Base-by-base conservation (phyloP, 2,888 invertebrate genomes). In the Cabera pusaria region DNA sequence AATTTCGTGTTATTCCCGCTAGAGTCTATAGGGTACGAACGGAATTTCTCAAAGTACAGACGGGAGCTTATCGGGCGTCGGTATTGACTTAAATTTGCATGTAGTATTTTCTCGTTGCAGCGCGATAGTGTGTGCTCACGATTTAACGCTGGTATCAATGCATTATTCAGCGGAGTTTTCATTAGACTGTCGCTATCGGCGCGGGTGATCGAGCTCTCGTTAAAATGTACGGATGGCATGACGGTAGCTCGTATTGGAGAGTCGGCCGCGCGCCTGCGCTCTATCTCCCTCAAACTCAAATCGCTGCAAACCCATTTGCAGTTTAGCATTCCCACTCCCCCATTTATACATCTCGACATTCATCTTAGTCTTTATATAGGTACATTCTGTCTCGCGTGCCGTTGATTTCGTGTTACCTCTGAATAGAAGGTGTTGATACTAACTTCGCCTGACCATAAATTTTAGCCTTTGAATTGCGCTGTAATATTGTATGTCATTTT, bases 81-180 rank as follows among this genome's bases (percentile, higher is more conserved):
- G 70, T 74, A 76, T 79, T 79, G 75, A 79, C 72, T 85, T 72
- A 64, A 80, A 87, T 85, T 86, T 87, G 81, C 85, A 87, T 86
- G 80, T 75, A 70, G 79, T 77, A 79, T 80, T 77, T 78, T 82
- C 79, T 69, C 72, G 72, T 77, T 67, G 79, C 76, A 67, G 66
- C 67, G 69, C 72, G 77, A 84, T 82, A 79, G 81, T 77, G 72
- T 73, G 78, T 80, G 80, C 82, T 82, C 87, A 87, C 86, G 87
- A 85, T 86, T 86, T 85, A 87, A 86, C 85, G 85, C 87, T 79
- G 65, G 83, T 85, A 84, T 87, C 81, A 85, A 87, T 88, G 87
- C 87, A 88, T 88, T 88, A 87, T 88, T 88, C 87, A 88, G 73
- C 75, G 72, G 77, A 73, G 84, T 85, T 88, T 88, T 87, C 87